Conservation (phyloP, 2,888 invertebrate species). For the Drosophila pseudotakahashii region DNA sequence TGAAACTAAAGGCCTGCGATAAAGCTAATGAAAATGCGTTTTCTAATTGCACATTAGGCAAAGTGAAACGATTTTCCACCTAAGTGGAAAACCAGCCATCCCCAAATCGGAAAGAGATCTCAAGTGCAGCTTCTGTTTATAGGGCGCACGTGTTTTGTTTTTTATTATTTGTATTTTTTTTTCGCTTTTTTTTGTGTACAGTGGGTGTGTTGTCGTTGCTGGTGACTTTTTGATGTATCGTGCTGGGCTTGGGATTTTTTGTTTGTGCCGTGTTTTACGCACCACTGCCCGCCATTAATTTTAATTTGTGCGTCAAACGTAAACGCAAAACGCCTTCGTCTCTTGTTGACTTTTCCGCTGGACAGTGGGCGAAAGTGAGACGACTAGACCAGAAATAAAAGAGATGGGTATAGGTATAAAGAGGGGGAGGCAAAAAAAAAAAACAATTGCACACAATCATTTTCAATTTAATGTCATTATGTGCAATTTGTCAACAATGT, state of each 20-base stretch:
- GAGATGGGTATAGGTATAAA: conserved; percentile 12
- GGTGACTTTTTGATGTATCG: conserved; percentile 55
- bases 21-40: conserved; percentile 82
- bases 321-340: conserved; percentile 47
- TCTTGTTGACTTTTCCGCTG: conserved; percentile 39
- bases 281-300: conserved; percentile 80
- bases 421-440: conserved; percentile 25
- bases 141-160: conserved; percentile 40
- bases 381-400: conserved; percentile 16
- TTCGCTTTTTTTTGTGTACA: conserved; percentile 17
- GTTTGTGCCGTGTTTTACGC: conserved; percentile 63
- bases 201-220: conserved; percentile 38
- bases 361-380: conserved; percentile 31
- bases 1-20: conserved; percentile 74
- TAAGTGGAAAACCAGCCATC: conserved; percentile 59
- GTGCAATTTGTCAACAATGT: conserved; percentile 83
- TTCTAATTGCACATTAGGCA: conserved; percentile 82
- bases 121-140: conserved; percentile 81
- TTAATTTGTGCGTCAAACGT: conserved; percentile 75
- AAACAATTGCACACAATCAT: conserved; percentile 82
- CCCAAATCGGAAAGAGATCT: conserved; percentile 46
- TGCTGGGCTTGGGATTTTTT: conserved; percentile 41
- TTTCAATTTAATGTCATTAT: conserved; percentile 83
- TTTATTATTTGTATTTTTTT: conserved; percentile 15
- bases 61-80: conserved; percentile 75